phyloP scores from a whole-genome alignment of 2,797 vertebrate genomes.

The Neomorphus geoffroyi region DNA sequence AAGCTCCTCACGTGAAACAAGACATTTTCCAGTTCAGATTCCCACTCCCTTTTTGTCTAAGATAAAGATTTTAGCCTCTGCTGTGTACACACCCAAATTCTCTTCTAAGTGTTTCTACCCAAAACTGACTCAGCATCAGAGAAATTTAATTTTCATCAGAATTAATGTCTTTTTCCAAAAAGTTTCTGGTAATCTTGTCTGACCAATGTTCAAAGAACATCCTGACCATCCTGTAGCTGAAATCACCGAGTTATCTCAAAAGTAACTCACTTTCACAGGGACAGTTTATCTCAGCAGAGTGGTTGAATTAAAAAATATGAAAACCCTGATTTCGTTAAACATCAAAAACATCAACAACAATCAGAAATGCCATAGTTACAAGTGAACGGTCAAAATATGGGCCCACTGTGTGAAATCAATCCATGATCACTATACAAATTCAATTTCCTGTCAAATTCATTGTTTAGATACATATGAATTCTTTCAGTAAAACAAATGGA shows the following conservation, averaged over 20 bases:
- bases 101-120: background rate
- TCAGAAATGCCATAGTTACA: background rate
- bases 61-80: background rate
- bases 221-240: background rate
- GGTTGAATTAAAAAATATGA: background rate
- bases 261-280: background rate
- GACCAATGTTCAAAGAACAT: background rate
- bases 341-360: background rate
- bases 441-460: background rate
- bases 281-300: background rate
- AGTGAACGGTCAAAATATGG: background rate
- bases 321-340: background rate
- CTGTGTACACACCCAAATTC: background rate
- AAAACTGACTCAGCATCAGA: background rate
- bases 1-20: background rate
- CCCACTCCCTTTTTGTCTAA: background rate
- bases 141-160: background rate
- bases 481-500: background rate
- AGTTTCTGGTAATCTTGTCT: background rate
- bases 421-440: background rate
- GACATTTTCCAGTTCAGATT: background rate
- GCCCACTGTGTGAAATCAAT: background rate
- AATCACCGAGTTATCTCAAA: background rate
- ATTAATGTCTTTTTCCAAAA: background rate
- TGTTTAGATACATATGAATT: background rate